phyloP scores from a whole-genome alignment of 2,888 invertebrate genomes.

The Charanyca ferruginea region DNA sequence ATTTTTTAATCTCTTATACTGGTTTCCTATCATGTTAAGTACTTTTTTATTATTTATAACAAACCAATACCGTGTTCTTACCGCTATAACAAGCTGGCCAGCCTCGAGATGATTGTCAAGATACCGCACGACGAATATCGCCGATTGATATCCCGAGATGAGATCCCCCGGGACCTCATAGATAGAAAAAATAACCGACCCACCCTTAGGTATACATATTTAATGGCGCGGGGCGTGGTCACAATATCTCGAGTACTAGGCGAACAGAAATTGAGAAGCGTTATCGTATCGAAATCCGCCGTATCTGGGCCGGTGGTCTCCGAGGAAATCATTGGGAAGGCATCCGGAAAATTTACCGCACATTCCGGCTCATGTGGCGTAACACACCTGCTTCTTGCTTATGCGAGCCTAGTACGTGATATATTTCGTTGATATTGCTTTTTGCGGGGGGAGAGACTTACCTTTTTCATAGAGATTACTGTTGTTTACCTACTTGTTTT shows the following conservation, averaged over 20 bases:
- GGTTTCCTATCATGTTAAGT: slow-evolving; percentile 15
- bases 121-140: slow-evolving; percentile 79
- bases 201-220: slow-evolving; percentile 81
- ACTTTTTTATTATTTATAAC: slow-evolving; percentile 63
- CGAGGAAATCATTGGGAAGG: slow-evolving; percentile 95
- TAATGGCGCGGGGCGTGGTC: slow-evolving; percentile 84
- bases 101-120: slow-evolving; percentile 81
- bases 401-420: slow-evolving; percentile 85
- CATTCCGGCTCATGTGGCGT: slow-evolving; percentile 87
- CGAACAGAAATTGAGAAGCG: slow-evolving; percentile 88
- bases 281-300: slow-evolving; percentile 90
- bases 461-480: slow-evolving; percentile 62
- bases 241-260: slow-evolving; percentile 82
- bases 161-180: slow-evolving; percentile 78
- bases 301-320: slow-evolving; percentile 92
- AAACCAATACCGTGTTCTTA: slow-evolving; percentile 66
- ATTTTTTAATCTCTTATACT: slow-evolving; percentile 28
- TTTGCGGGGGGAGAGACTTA: slow-evolving; percentile 60
- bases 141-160: slow-evolving; percentile 85
- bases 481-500: slow-evolving; percentile 42
- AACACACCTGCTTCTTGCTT: slow-evolving; percentile 88
- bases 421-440: slow-evolving; percentile 82
- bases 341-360: slow-evolving; percentile 93
- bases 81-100: slow-evolving; percentile 61
- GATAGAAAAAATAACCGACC: slow-evolving; percentile 68